These are phyloP conservation scores for Vanessa cardui DNA, from an alignment of 2,888 invertebrate genomes.

Conservation along the genomic window DNA sequence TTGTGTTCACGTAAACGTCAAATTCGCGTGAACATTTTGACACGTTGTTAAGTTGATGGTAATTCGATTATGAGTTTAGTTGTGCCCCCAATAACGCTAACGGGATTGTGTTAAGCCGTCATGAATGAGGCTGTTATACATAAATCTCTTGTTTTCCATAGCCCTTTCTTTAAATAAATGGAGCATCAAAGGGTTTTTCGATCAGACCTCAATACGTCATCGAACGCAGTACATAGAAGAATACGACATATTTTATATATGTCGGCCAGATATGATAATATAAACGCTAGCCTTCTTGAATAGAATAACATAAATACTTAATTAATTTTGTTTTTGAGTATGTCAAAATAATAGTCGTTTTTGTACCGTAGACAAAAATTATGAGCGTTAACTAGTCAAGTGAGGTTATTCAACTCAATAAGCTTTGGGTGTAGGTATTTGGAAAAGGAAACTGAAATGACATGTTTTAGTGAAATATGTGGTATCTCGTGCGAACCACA, in stretches of 20 bases:
- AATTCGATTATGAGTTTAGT: conserved; percentile 71
- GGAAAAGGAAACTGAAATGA: conserved; percentile 1
- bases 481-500: conserved; percentile 9
- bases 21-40: conserved; percentile 41
- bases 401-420: too few relatives aligned
- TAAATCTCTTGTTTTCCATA: conserved; percentile 35
- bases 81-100: conserved; percentile 67
- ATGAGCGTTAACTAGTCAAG: too few relatives aligned
- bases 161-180: conserved; percentile 19
- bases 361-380: too few relatives aligned
- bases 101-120: conserved; percentile 55
- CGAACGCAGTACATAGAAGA: too few relatives aligned
- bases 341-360: too few relatives aligned
- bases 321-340: too few relatives aligned
- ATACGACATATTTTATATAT: too few relatives aligned
- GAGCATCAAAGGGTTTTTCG: conserved; percentile 7
- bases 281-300: too few relatives aligned
- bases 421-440: too few relatives aligned
- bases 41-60: conserved; percentile 50
- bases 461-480: conserved; percentile 16
- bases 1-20: conserved; percentile 27
- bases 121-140: conserved; percentile 38
- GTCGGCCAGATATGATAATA: too few relatives aligned
- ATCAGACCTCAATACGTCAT: not conserved
- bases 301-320: too few relatives aligned